Evolutionary conservation across 2,888 invertebrate genomes (phyloP), one percentile per base, ranked within the genome.

Genomic region (Gerris lacustris): DNA sequence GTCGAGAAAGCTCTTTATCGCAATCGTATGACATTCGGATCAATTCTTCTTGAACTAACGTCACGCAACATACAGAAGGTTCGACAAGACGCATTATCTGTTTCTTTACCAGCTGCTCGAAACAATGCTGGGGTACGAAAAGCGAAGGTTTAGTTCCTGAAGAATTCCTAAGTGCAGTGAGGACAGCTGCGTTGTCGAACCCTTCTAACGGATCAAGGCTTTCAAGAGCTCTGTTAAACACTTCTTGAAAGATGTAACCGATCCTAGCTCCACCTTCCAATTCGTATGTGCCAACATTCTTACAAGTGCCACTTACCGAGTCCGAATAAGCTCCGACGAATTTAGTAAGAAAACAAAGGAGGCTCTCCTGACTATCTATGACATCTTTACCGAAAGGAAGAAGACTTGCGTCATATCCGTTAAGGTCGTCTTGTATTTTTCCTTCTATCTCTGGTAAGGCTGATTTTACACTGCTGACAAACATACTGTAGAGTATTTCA

Each of bases 221-320:
- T 75, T 84, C 83, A 70, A 87, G 77, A 0, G 85, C 84, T 72
- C 81, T 79, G 6, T 84, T 84, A 79, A 87, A 87, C 4, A 86
- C 86, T 77, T 86, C 86, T 77, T 87, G 86, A 79, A 88, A 87
- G 73, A 88, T 87, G 78, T 86, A 88, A 76, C 86, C 85, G 72
- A 87, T 87, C 76, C 85, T 81, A 71, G 84, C 86, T 75, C 85
- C 87, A 73, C 85, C 87, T 79, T 83, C 84, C 76, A 79, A 82
- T 76, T 71, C 79, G 76, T 7, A 76, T 75, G 69, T 87, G 78
- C 87, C 86, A 73, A 87, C 86, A 76, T 86, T 85, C 72, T 83
- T 82, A 5, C 85, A 81, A 44, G 86, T 86, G 63, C 87, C 87
- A 76, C 86, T 86, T 73, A 87, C 86, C 4, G 86, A 86, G 63